These are phyloP conservation scores for Dendropsophus ebraccatus DNA, from an alignment of 2,113 vertebrate genomes.

Conservation along the genomic window DNA sequence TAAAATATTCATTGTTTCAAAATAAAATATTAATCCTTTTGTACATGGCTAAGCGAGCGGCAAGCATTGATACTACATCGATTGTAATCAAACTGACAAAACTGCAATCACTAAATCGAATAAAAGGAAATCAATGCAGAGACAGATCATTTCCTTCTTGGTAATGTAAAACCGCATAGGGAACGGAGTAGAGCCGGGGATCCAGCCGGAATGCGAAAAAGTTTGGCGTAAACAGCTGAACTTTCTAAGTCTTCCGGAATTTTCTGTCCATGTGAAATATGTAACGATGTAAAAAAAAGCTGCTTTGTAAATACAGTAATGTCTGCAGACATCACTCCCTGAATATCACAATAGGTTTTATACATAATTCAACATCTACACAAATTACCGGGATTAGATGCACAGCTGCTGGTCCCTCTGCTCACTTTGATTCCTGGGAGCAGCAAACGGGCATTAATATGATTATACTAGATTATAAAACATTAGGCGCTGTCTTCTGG, in stretches of 20 bases:
- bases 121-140: background rate
- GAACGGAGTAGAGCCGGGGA: background rate
- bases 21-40: background rate
- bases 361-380: constrained; percentile 26
- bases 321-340: constrained; percentile 9
- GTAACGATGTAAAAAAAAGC: background rate
- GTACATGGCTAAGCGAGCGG: background rate
- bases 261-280: too few species aligned
- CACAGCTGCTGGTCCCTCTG: background rate
- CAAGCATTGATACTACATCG: background rate
- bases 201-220: background rate
- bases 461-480: constrained; percentile 42
- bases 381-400: constrained; percentile 30
- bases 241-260: background rate
- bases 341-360: constrained; percentile 30
- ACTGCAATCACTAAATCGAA: background rate
- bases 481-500: constrained; percentile 6
- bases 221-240: background rate
- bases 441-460: constrained; percentile 34
- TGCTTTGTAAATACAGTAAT: constrained; percentile 26
- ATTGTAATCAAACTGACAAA: background rate
- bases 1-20: constrained; percentile 4
- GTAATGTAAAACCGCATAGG: background rate
- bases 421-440: constrained; percentile 20
- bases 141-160: background rate